Conservation (phyloP, 1,140 invertebrate genomes). For the Ceratosolen fusciceps region DNA sequence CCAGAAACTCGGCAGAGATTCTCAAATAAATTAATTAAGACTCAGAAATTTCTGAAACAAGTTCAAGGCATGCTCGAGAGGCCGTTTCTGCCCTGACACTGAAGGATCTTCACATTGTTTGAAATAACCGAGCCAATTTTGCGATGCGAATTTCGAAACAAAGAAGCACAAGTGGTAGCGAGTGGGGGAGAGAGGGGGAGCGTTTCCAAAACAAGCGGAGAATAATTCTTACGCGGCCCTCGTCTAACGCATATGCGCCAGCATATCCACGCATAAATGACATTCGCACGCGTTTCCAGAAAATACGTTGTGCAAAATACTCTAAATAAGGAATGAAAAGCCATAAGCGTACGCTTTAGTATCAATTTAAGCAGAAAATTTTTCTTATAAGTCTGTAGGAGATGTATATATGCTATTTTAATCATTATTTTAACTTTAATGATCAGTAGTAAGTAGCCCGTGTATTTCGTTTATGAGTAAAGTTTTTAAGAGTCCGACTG, state of each 20-base stretch:
- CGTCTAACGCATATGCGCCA: not conserved
- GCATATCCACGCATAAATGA: not conserved
- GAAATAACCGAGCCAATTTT: not conserved
- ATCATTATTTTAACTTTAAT: conserved; percentile 25
- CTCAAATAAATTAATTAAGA: conserved; percentile 13
- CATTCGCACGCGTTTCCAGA: conserved; percentile 12
- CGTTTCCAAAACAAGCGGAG: conserved; percentile 17
- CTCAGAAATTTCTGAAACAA: conserved; percentile 35
- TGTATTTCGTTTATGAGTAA: conserved; percentile 16
- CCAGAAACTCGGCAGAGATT: conserved; percentile 14
- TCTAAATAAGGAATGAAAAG: not conserved
- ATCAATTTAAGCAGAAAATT: too few relatives aligned
- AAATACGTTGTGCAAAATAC: conserved; percentile 15
- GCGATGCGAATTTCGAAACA: not conserved
- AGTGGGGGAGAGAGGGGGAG: not conserved
- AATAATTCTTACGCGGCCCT: not conserved
- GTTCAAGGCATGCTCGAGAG: conserved; percentile 35
- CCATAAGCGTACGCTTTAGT: not conserved
- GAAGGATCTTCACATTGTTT: conserved; percentile 27
- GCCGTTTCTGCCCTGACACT: not conserved
- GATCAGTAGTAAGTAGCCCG: not conserved
- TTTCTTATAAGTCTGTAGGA: too few relatives aligned
- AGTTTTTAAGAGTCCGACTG: conserved; percentile 8
- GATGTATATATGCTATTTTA: not conserved
- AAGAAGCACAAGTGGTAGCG: not conserved